These are phyloP conservation scores for Cygnus olor DNA, from an alignment of 2,797 vertebrate species.

Conservation along the genomic window DNA sequence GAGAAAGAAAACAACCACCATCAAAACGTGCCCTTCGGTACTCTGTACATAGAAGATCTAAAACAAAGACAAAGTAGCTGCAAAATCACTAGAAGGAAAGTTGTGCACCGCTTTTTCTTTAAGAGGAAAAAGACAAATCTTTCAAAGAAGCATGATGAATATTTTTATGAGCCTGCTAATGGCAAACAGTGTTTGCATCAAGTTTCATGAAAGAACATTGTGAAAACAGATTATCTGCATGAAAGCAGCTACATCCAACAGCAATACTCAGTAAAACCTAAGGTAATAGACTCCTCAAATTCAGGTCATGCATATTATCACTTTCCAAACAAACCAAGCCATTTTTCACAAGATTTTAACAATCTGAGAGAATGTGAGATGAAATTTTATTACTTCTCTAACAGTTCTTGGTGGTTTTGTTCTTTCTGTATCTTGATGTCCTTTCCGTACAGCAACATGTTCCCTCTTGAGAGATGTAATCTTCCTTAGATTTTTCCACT, in stretches of 20 bases:
- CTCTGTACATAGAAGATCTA: neutral
- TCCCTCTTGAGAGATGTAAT: constrained; percentile 7
- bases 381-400: neutral
- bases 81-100: neutral
- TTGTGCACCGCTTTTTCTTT: neutral
- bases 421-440: neutral
- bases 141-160: neutral
- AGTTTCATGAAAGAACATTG: neutral
- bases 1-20: neutral
- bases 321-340: constrained; percentile 13
- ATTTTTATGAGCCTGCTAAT: neutral
- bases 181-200: neutral
- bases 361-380: neutral
- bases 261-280: neutral
- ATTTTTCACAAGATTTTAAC: constrained; percentile 3
- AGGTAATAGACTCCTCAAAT: neutral
- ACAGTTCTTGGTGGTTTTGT: neutral
- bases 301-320: neutral
- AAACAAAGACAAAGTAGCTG: neutral
- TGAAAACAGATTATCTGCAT: constrained; percentile 10
- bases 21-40: neutral
- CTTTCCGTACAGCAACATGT: neutral
- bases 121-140: neutral
- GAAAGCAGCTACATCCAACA: neutral
- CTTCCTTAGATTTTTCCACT: constrained; percentile 16